Evolutionary conservation across 2,888 invertebrate genomes (phyloP).

Genomic region (Rhimphoctona megacephalus): DNA sequence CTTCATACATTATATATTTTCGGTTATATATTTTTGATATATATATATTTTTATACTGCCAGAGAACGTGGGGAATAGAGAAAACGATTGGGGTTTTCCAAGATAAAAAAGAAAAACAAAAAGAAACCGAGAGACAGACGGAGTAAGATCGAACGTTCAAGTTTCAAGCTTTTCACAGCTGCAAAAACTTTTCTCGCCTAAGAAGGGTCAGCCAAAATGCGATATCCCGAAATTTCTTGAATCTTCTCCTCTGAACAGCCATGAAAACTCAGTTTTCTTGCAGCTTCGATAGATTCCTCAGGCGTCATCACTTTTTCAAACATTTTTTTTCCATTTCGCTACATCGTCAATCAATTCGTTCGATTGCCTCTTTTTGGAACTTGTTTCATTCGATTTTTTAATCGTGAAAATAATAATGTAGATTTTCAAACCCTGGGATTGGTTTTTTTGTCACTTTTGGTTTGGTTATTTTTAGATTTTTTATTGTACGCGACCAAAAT

Average conservation of each 20-base stretch:
- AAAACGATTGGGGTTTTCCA: background rate
- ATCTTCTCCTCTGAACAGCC: background rate
- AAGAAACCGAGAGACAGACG: constrained; percentile 34
- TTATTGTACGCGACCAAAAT: background rate
- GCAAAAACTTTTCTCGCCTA: constrained; percentile 14
- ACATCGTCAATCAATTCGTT: background rate
- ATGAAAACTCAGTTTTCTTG: background rate
- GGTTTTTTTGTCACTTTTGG: background rate
- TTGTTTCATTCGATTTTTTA: background rate
- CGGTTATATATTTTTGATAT: background rate
- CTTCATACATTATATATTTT: constrained; percentile 8
- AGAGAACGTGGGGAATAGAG: constrained; percentile 15
- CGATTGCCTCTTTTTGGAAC: background rate
- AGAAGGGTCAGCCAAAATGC: constrained; percentile 20
- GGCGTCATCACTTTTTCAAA: constrained; percentile 16
- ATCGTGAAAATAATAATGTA: background rate
- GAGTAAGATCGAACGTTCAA: constrained; percentile 35
- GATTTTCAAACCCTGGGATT: background rate
- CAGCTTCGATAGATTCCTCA: background rate
- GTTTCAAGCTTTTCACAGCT: constrained; percentile 34
- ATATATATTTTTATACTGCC: background rate
- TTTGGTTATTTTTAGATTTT: background rate
- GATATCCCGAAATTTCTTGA: constrained; percentile 19
- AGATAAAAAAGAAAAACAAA: constrained; percentile 33
- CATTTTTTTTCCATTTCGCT: background rate